Evolutionary conservation across 1,140 invertebrate genomes (phyloP).

Genomic region (Acromyrmex heyeri): DNA sequence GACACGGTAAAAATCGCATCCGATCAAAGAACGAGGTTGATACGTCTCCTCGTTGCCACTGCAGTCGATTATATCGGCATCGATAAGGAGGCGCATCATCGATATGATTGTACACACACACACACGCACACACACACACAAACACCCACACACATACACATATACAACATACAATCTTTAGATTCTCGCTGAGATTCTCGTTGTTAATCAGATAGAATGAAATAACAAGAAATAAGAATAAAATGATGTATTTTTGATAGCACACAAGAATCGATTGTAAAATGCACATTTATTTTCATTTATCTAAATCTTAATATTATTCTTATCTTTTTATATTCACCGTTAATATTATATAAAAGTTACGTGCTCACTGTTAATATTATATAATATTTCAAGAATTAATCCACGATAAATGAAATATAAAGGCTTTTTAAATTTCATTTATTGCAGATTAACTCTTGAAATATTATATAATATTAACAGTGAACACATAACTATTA

Average conservation of each 20-base stretch:
- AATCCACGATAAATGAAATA: neutral
- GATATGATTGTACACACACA: constrained; percentile 13
- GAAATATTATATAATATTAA: neutral
- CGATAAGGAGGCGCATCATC: constrained; percentile 27
- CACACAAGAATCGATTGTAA: neutral
- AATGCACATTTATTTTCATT: neutral
- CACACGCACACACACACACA: neutral
- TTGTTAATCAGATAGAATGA: neutral
- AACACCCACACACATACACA: neutral
- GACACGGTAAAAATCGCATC: constrained; percentile 59
- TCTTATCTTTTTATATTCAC: neutral
- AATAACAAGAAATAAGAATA: neutral
- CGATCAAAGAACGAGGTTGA: constrained; percentile 55
- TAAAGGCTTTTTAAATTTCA: neutral
- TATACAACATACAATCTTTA: neutral
- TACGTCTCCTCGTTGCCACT: constrained; percentile 39
- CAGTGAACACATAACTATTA: neutral
- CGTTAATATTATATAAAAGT: neutral
- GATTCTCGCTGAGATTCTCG: neutral
- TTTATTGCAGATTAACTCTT: neutral
- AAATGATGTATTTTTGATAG: neutral
- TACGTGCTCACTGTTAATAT: neutral
- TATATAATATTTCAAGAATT: neutral
- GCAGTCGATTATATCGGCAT: constrained; percentile 29
- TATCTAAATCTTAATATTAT: too few relatives aligned